Base-by-base conservation (phyloP, 2,113 vertebrate genomes). In the Nicator chloris region DNA sequence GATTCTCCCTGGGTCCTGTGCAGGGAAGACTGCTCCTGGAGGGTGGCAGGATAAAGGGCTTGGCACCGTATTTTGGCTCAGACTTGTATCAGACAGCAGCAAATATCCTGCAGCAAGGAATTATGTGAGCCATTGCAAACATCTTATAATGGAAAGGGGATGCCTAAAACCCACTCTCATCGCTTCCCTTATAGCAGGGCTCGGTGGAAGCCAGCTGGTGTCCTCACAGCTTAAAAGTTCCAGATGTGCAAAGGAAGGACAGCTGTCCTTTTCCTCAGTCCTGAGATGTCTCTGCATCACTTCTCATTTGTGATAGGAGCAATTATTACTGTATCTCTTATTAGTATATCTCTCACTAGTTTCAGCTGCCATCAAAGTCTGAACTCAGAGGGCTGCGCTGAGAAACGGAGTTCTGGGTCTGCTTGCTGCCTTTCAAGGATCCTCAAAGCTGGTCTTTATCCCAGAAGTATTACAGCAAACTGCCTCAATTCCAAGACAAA, bases 21-120 rank as follows among this genome's bases (percentile, higher is more conserved):
- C 0, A 0, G 16, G 47, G 35, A 40, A 35, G 23, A 35, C 17
- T 42, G 28, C 21, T 66, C 0, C 1, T 0, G 13, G 30, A 84
- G 16, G 4, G 27, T 19, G 39, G 39, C n/a, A 33, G 21, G 28
- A 44, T 28, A 63, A 71, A 91, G 30, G 17, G 21, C 35, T 54
- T 47, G 35, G 22, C 11, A 35, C 5, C 28, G 27, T 65, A 1
- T 78, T 94, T 54, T 44, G 22, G 40, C n/a, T 53, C 44, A 40
- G 33, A 21, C 13, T 47, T n/a, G 1, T 31, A 40, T 42, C 27
- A 69, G 45, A 20, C 49, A 83, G 70, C 37, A 60, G 39, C 27
- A 75, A 3, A 8, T 37, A 42, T 23, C 40, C 69, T 66, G 51
- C 39, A 92, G 16, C 33, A 59, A 35, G 35, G 26, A 61, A 26